Evolutionary conservation across 1,140 invertebrate species (phyloP).

Genomic region (Drosophila cardini): DNA sequence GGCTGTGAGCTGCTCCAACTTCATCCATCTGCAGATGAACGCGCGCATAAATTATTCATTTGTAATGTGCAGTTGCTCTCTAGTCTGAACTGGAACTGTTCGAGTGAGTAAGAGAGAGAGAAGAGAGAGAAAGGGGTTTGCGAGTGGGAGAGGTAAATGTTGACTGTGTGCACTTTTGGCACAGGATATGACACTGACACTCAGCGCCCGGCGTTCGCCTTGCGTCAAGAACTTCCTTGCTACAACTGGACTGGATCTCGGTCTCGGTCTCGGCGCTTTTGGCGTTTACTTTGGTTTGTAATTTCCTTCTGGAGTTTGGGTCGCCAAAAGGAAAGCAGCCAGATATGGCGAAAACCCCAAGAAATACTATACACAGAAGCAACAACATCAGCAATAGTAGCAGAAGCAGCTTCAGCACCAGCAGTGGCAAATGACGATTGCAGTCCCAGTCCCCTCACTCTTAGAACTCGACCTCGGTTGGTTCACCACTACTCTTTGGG

Average conservation of each 20-base stretch:
- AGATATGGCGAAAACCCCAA: slow-evolving; percentile 63
- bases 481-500: slow-evolving; percentile 67
- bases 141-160: slow-evolving; percentile 9
- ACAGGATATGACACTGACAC: slow-evolving; percentile 82
- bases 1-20: slow-evolving; percentile 36
- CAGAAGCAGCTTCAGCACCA: neutral
- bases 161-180: slow-evolving; percentile 76
- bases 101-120: too few relatives aligned
- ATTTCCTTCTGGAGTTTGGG: slow-evolving; percentile 75
- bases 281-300: slow-evolving; percentile 81
- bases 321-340: slow-evolving; percentile 67
- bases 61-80: slow-evolving; percentile 73
- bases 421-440: slow-evolving; percentile 66
- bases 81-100: neutral
- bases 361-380: slow-evolving; percentile 34
- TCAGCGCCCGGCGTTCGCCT: slow-evolving; percentile 71
- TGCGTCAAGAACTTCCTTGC: slow-evolving; percentile 78
- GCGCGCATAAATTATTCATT: slow-evolving; percentile 81
- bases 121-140: neutral
- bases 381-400: slow-evolving; percentile 22
- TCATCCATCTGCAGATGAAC: slow-evolving; percentile 73
- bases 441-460: slow-evolving; percentile 13
- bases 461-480: slow-evolving; percentile 23
- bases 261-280: slow-evolving; percentile 48
- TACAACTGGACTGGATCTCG: slow-evolving; percentile 35